These are phyloP conservation scores for Caenorhabditis latens DNA, from an alignment of 1,140 invertebrate species.

Conservation along the genomic window DNA sequence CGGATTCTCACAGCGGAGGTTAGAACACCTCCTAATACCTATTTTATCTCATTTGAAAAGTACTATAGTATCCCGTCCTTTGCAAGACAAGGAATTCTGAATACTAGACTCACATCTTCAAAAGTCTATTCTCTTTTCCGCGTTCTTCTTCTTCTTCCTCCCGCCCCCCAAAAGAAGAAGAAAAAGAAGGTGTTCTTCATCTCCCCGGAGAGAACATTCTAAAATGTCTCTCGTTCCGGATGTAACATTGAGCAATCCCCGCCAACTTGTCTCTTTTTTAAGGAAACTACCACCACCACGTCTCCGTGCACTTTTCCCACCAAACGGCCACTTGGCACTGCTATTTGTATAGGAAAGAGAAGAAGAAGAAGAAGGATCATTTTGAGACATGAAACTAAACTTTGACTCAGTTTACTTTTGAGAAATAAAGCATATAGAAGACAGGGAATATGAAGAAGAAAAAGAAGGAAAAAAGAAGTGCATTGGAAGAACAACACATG, in stretches of 20 bases:
- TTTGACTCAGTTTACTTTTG: conserved; percentile 51
- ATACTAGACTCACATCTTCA: too few species aligned
- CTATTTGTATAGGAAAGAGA: conserved; percentile 28
- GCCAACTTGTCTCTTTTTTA: conserved; percentile 30
- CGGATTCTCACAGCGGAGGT: too few species aligned
- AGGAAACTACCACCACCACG: background rate
- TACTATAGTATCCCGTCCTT: too few species aligned
- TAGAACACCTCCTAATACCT: too few species aligned
- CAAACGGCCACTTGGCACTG: conserved; percentile 35
- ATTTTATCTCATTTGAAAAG: too few species aligned
- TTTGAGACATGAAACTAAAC: conserved; percentile 4
- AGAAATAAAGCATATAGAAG: conserved; percentile 28
- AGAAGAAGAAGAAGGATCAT: background rate
- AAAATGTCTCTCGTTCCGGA: background rate
- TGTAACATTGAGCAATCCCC: conserved; percentile 3
- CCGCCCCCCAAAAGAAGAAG: background rate
- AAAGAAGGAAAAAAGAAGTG: conserved; percentile 23
- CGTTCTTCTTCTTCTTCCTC: too few species aligned
- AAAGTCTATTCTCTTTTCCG: too few species aligned
- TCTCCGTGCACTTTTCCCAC: conserved; percentile 17
- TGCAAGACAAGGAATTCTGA: too few species aligned
- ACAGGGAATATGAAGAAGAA: conserved; percentile 4
- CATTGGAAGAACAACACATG: conserved; percentile 45
- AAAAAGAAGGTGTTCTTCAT: background rate
- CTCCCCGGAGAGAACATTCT: conserved; percentile 2